phyloP scores from a whole-genome alignment of 2,888 invertebrate genomes.

The Tillus elongatus region DNA sequence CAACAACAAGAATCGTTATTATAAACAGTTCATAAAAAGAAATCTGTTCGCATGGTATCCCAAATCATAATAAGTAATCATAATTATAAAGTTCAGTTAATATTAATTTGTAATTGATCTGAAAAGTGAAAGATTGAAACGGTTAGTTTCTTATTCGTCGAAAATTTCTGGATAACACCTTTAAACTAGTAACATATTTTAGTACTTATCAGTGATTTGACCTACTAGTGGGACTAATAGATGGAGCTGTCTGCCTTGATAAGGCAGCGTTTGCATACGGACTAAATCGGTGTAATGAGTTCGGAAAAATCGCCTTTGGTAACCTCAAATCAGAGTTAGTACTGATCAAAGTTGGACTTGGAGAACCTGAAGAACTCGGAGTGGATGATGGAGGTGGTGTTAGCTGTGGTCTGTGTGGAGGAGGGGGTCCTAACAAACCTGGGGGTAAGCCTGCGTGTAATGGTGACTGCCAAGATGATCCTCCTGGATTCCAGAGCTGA shows the following conservation, averaged over 20 bases:
- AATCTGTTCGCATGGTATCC: too few species aligned
- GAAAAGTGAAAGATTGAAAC: too few species aligned
- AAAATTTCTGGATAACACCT: too few species aligned
- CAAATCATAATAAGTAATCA: too few species aligned
- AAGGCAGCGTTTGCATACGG: slow-evolving; percentile 37
- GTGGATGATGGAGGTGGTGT: slow-evolving; percentile 43
- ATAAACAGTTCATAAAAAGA: too few species aligned
- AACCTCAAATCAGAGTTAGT: slow-evolving; percentile 38
- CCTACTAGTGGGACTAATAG: slow-evolving; percentile 31
- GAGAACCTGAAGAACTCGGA: slow-evolving; percentile 55
- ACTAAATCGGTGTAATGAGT: slow-evolving; percentile 41
- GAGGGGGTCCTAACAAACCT: slow-evolving; percentile 38
- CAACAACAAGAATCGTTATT: too few species aligned
- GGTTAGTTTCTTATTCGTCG: too few species aligned
- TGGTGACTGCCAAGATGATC: slow-evolving; percentile 34
- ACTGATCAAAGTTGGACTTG: slow-evolving; percentile 42
- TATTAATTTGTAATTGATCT: too few species aligned
- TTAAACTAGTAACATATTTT: too few species aligned
- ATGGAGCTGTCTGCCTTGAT: slow-evolving; percentile 23
- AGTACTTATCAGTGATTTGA: too few species aligned
- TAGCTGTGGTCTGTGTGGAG: slow-evolving; percentile 37
- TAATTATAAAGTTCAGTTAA: too few species aligned
- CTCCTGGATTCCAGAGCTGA: slow-evolving; percentile 43
- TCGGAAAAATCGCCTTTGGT: slow-evolving; percentile 42
- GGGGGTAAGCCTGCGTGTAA: slow-evolving; percentile 39